Conservation (phyloP, 30 jellyfish, hydroid and myxozoan genomes). For the Calvadosia cruxmelitensis region DNA sequence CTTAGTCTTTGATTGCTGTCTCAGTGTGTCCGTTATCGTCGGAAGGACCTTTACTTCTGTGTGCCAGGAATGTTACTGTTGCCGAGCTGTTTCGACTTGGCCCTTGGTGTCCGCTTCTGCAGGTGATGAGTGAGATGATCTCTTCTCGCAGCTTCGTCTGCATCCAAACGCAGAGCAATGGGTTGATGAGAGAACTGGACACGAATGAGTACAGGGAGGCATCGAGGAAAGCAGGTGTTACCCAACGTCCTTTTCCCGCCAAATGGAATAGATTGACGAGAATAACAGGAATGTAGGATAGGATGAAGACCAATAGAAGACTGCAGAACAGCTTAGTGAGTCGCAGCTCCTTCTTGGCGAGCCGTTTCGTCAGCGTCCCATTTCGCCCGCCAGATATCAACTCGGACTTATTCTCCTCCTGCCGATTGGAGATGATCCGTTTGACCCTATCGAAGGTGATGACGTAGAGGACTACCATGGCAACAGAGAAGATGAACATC, state of each 20-base stretch:
- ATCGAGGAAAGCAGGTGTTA: not conserved
- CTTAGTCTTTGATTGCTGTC: too few relatives aligned
- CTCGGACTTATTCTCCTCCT: not conserved
- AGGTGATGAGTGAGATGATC: not conserved
- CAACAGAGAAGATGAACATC: not conserved
- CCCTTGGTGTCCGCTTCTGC: not conserved
- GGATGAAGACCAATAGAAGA: not conserved
- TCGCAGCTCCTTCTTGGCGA: not conserved
- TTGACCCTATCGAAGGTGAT: not conserved
- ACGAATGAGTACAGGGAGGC: not conserved
- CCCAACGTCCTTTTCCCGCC: not conserved
- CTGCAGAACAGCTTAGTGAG: not conserved
- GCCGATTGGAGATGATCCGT: not conserved
- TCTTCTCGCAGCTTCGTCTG: not conserved
- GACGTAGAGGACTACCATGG: not conserved
- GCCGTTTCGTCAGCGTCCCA: not conserved
- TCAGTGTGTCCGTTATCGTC: not conserved
- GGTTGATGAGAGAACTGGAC: not conserved
- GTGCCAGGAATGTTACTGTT: not conserved
- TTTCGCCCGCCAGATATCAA: not conserved
- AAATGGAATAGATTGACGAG: not conserved
- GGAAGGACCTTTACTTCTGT: not conserved
- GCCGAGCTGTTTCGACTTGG: not conserved
- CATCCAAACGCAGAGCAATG: conserved; percentile 1
- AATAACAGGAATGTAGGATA: not conserved